Evolutionary conservation across 2,888 invertebrate genomes (phyloP), one percentile per base, ranked within the genome.

Genomic region (Noctua fimbriata): DNA sequence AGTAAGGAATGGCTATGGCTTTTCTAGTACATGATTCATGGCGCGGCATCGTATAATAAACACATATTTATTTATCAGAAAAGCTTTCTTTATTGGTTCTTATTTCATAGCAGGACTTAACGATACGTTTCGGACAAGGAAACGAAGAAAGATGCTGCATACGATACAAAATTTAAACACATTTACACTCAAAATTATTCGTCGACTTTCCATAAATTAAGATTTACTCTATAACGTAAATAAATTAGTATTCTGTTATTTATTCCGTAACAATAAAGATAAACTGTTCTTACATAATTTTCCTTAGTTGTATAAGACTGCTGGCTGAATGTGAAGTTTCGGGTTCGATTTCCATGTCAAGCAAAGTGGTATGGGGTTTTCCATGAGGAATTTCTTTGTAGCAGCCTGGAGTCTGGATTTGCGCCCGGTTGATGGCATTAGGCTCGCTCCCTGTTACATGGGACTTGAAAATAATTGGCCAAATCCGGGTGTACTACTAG

Each of bases 201-300:
- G 4, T 32, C 52, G 28, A 60, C n/a, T 69, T 18, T 32, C 1
- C 14, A 44, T 44, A 52, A 52, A 63, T 32, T 41, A 32, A 60
- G 10, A 49, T 79, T 36, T 67, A n/a, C 36, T 41, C 24, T 18
- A 18, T 18, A 36, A 9, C 24, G 18, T 49, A 49, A 79, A 60
- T 60, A 41, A 49, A 32, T 60, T 32, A 21, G 18, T n/a, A n/a
- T 12, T 60, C 12, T 21, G 2, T 32, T 49, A 49, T 60, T 28
- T 60, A 78, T 49, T 32, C n/a, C 41, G 28, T 60, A 41, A 60
- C n/a, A 60, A 41, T 60, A 7, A 70, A 69, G 32, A 41, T 60
- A 69, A 69, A 58, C 80, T 14, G 55, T n/a, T 67, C 10, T 80
- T 36, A 67, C 49, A 60, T 36, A 5, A 47, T 52, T 70, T 80